Evolutionary conservation across 2,113 vertebrate genomes (phyloP), one percentile per base, ranked within the genome.

Genomic region (Sigmodon hispidus): DNA sequence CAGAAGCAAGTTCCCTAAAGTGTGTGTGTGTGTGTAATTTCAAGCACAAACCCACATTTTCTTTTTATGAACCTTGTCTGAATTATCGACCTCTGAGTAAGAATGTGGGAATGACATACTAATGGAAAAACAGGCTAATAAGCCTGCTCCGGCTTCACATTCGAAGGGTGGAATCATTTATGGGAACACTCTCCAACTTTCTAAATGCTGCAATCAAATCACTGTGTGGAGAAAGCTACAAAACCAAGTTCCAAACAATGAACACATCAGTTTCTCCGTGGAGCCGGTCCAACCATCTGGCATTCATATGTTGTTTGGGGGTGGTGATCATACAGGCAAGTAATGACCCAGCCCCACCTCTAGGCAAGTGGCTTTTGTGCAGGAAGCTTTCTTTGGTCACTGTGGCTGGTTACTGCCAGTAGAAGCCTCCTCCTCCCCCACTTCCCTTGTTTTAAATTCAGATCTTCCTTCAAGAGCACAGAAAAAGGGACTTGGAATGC

Each of bases 281-380:
- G 98, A 98, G 98, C 95, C 87, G 95, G 95, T 98, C 98, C 98
- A 98, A 97, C 95, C 98, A 98, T 98, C 98, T 99, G 98, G 98
- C 94, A 98, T 98, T 98, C 98, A 98, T 98, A 98, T 98, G 98
- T 80, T 96, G 93, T 96, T 96, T 96, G 92, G 69, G 95, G 89
- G 93, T 63, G 93, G 96, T 97, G 98, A 98, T 95, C 98, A 67
- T 96, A 94, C 98, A 98, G 98, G 94, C 91, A 95, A 84, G 57
- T 89, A 98, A 98, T 97, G 98, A 98, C 95, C 97, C 97, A 98
- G 91, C 97, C 97, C 98, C 97, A 98, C 98, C 98, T 98, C 98
- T 97, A 96, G 98, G 98, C 97, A 97, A 98, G 97, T 97, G 40
- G 91, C 87, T 97, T 98, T 98, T 93, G 90, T 96, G 97, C 98